These are phyloP conservation scores for Eudasyphora cyanicolor DNA, from an alignment of 2,888 invertebrate species.

Conservation along the genomic window DNA sequence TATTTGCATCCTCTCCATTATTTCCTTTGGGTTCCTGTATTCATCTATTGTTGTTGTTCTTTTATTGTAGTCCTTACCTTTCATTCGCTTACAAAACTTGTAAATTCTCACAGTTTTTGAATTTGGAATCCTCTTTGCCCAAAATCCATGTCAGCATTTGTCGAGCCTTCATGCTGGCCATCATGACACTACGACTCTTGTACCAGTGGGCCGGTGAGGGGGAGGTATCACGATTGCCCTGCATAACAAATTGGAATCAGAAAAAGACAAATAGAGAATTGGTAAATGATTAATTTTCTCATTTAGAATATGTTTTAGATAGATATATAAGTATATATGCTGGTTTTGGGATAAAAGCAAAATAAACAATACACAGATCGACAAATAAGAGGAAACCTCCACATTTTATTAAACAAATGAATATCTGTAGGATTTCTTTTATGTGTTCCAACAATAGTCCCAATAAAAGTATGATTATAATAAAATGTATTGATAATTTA, in stretches of 20 bases:
- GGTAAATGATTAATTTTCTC: slow-evolving; percentile 28
- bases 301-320: not conserved
- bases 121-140: slow-evolving; percentile 94
- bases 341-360: not conserved
- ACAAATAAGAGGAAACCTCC: no score
- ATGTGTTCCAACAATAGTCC: no score
- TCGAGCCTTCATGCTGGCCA: slow-evolving; percentile 93
- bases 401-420: no score
- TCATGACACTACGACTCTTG: slow-evolving; percentile 90
- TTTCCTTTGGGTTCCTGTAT: slow-evolving; percentile 49
- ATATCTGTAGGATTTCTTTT: no score
- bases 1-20: slow-evolving; percentile 22
- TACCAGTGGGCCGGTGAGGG: slow-evolving; percentile 88
- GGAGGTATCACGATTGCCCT: slow-evolving; percentile 80
- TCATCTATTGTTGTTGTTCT: not conserved
- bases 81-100: slow-evolving; percentile 87
- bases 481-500: no score
- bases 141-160: slow-evolving; percentile 96
- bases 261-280: not conserved
- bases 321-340: no score
- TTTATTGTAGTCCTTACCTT: not conserved
- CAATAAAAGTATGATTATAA: no score
- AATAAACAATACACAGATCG: not conserved
- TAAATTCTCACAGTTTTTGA: slow-evolving; percentile 94
- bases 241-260: slow-evolving; percentile 56